A percentile compares a stretch with the other conserved stretches of the same genome.
phyloP scores from a whole-genome alignment of 1,140 invertebrate genomes.

The Zaprionus tsacasi region DNA sequence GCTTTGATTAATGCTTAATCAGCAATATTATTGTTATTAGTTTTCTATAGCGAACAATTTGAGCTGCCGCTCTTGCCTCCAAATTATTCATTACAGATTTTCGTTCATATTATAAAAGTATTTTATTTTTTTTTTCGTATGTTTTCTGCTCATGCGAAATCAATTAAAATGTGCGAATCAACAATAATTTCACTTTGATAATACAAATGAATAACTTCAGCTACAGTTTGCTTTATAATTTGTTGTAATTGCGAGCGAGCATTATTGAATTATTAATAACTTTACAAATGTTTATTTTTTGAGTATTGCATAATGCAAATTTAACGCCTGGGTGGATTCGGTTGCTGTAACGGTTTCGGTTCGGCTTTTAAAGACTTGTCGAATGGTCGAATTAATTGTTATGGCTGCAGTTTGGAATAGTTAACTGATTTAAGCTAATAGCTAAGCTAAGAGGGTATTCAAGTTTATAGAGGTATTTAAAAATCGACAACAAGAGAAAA shows the following conservation, averaged over 20 bases:
- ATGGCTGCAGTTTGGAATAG: not conserved
- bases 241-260: conserved; percentile 5
- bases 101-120: conserved; percentile 31
- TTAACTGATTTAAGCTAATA: not conserved
- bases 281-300: conserved; percentile 2
- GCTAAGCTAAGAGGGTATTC: not conserved
- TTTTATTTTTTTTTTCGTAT: conserved; percentile 16
- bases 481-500: not conserved
- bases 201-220: conserved; percentile 21
- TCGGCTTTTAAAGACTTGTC: not conserved
- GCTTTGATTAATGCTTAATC: conserved; percentile 81
- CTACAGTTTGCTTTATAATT: conserved; percentile 19
- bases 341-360: not conserved
- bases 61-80: conserved; percentile 12
- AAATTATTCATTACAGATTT: conserved; percentile 54
- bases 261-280: conserved; percentile 23
- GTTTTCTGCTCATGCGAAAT: conserved; percentile 27
- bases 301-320: conserved; percentile 26
- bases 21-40: conserved; percentile 80
- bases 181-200: conserved; percentile 68
- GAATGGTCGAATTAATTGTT: not conserved
- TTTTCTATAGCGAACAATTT: conserved; percentile 64
- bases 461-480: not conserved
- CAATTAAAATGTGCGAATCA: conserved; percentile 59
- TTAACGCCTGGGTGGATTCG: conserved; percentile 3